Evolutionary conservation across 2,888 invertebrate species (phyloP).

Genomic region (Caenorhabditis sp.): DNA sequence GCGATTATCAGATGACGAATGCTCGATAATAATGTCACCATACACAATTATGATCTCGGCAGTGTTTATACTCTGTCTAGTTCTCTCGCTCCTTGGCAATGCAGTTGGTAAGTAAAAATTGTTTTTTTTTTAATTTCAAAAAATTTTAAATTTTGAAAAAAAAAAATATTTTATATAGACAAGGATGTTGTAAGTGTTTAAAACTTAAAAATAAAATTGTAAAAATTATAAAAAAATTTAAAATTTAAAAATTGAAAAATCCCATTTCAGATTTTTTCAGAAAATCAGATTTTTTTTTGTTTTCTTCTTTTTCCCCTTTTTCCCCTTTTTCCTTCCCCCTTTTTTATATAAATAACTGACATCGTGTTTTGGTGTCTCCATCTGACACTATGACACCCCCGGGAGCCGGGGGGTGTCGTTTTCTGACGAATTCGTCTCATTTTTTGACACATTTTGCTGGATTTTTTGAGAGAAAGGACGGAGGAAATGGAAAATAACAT

Average conservation of each 20-base stretch:
- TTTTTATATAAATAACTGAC: neutral
- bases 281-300: no score
- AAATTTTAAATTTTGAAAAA: no score
- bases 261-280: no score
- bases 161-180: no score
- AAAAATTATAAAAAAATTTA: no score
- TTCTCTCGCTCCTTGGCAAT: conserved; percentile 62
- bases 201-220: no score
- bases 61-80: conserved; percentile 47
- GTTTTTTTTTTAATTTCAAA: neutral
- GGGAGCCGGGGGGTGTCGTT: neutral
- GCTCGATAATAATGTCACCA: conserved; percentile 51
- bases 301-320: no score
- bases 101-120: conserved; percentile 47
- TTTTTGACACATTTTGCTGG: conserved; percentile 8
- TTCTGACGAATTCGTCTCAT: conserved; percentile 1
- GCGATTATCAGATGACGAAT: conserved; percentile 40
- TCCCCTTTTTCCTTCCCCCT: no score
- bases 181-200: no score
- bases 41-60: conserved; percentile 51
- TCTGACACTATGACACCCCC: conserved; percentile 8
- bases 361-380: conserved; percentile 1
- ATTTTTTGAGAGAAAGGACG: neutral
- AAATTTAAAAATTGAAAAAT: neutral
- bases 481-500: neutral